Evolutionary conservation across 2,888 invertebrate species (phyloP).

Genomic region (Eupithecia pulchellata): DNA sequence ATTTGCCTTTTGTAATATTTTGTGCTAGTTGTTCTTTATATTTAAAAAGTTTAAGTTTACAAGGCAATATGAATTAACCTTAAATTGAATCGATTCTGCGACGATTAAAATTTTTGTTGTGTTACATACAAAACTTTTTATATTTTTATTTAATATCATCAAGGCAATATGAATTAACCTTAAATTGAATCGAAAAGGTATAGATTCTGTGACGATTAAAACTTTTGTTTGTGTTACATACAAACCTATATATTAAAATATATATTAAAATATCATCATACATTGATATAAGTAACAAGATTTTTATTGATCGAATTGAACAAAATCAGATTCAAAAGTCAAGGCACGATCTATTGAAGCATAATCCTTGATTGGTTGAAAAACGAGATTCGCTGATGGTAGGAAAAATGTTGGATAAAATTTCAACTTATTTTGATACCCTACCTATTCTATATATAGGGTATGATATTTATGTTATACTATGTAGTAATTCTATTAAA

Average conservation of each 20-base stretch:
- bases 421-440: background rate
- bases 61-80: too few relatives aligned
- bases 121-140: too few relatives aligned
- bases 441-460: background rate
- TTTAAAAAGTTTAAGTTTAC: background rate
- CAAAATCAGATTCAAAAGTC: conserved; percentile 1
- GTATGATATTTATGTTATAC: too few relatives aligned
- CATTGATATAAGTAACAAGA: background rate
- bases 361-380: conserved; percentile 13
- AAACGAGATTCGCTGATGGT: conserved; percentile 2
- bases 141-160: too few relatives aligned
- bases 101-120: too few relatives aligned
- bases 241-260: too few relatives aligned
- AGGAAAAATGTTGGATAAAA: background rate
- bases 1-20: background rate
- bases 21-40: background rate
- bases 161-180: too few relatives aligned
- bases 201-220: too few relatives aligned
- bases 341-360: background rate
- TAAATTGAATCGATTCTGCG: too few relatives aligned
- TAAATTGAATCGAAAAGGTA: too few relatives aligned
- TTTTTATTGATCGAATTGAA: background rate
- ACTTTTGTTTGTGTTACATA: too few relatives aligned
- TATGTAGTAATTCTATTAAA: too few relatives aligned
- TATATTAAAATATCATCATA: background rate